Conservation (phyloP, 2,113 vertebrate genomes). For the Alces alces region DNA sequence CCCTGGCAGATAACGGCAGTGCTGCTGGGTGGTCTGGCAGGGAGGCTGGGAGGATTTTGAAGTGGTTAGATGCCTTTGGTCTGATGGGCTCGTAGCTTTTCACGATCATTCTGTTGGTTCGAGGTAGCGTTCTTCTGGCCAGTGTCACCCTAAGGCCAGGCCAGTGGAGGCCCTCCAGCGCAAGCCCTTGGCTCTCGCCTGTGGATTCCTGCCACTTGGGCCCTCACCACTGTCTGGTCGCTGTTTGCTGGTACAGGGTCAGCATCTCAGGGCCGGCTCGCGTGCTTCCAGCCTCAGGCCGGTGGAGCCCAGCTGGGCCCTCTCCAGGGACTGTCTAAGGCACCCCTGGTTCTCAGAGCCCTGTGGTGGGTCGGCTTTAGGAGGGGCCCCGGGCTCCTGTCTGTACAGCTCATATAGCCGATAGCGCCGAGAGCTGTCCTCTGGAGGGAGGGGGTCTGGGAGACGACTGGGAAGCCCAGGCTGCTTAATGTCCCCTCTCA, state of each 20-base stretch:
- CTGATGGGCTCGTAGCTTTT: constrained; percentile 76
- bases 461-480: neutral
- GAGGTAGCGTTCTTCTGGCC: constrained; percentile 75
- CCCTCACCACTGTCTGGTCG: neutral
- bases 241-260: constrained; percentile 34
- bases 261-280: constrained; percentile 9
- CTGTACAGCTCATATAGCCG: neutral
- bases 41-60: constrained; percentile 80
- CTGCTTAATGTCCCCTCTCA: constrained; percentile 18
- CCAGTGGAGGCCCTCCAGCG: constrained; percentile 12
- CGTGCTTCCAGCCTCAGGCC: neutral
- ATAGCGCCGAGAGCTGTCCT: neutral
- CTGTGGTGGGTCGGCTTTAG: constrained; percentile 21
- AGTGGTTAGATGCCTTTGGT: constrained; percentile 81
- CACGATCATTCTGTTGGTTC: constrained; percentile 71
- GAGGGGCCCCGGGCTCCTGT: neutral
- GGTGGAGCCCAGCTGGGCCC: constrained; percentile 4
- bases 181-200: constrained; percentile 35
- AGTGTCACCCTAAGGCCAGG: constrained; percentile 44
- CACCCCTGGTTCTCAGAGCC: constrained; percentile 26
- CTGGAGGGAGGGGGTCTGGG: neutral
- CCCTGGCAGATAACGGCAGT: constrained; percentile 87
- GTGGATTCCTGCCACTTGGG: constrained; percentile 48
- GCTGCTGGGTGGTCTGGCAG: constrained; percentile 88
- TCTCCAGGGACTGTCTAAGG: neutral